Percentiles rank a stretch among this genome's conserved stretches.
Conservation (phyloP, 2,888 invertebrate species). For the Hirtodrosophila cameraria region DNA sequence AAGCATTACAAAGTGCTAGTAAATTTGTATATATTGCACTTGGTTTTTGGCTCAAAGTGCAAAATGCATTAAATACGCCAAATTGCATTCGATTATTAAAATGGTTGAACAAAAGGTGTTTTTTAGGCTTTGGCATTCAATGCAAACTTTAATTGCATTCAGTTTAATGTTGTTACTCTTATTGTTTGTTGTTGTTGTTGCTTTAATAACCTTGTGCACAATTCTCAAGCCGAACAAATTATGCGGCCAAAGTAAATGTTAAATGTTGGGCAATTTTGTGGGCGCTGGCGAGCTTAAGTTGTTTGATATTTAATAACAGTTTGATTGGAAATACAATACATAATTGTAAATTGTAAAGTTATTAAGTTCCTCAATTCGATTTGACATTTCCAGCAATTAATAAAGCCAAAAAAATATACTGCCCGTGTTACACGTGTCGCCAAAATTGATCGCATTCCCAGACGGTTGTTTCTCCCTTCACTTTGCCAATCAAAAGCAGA, state of each 20-base stretch:
- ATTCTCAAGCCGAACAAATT: conserved; percentile 62
- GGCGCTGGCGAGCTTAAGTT: neutral
- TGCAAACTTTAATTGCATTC: conserved; percentile 79
- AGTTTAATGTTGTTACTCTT: conserved; percentile 51
- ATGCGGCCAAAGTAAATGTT: conserved; percentile 73
- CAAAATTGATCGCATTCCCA: conserved; percentile 60
- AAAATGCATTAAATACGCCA: conserved; percentile 34
- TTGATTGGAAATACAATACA: conserved; percentile 18
- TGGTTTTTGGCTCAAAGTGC: conserved; percentile 35
- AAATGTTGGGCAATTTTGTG: conserved; percentile 67
- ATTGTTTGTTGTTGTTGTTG: conserved; percentile 26
- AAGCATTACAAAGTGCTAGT: conserved; percentile 12
- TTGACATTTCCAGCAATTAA: conserved; percentile 51
- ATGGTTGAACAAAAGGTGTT: conserved; percentile 50
- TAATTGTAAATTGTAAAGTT: conserved; percentile 30
- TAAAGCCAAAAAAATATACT: conserved; percentile 12
- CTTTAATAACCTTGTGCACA: conserved; percentile 80
- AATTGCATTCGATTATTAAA: conserved; percentile 76
- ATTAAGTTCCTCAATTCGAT: conserved; percentile 54
- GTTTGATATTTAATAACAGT: conserved; percentile 31
- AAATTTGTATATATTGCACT: too few species aligned
- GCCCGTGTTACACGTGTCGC: conserved; percentile 40
- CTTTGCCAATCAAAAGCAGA: conserved; percentile 63
- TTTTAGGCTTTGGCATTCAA: conserved; percentile 61
- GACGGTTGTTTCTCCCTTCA: conserved; percentile 60